These are phyloP conservation scores for Hippocampus abdominalis DNA, from an alignment of 2,113 vertebrate genomes.

Conservation along the genomic window DNA sequence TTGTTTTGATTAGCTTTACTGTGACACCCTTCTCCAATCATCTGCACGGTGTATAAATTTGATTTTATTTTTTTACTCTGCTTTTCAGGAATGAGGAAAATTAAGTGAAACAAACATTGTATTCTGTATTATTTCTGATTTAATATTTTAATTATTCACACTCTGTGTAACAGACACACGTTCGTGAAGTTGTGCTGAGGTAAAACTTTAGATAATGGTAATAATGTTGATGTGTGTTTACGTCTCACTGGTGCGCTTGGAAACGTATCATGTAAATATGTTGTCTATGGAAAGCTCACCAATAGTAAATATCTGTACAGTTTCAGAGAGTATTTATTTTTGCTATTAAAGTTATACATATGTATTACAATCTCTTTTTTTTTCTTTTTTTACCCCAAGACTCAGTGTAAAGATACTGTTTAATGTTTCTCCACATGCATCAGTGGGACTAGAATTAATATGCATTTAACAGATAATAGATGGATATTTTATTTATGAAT, in stretches of 20 bases:
- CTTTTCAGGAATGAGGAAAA: neutral
- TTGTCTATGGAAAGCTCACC: constrained; percentile 9
- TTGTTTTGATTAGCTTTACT: neutral
- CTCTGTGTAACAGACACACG: neutral
- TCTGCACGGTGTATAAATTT: neutral
- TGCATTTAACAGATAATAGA: too few species aligned
- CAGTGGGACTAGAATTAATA: too few species aligned
- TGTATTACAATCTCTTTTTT: neutral
- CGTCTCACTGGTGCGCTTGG: constrained; percentile 6
- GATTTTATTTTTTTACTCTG: neutral
- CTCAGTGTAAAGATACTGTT: neutral
- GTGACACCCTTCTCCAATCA: neutral
- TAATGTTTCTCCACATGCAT: neutral
- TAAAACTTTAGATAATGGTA: constrained; percentile 19
- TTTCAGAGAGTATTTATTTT: constrained; percentile 49
- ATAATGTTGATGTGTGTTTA: constrained; percentile 9
- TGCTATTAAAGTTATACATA: constrained; percentile 51
- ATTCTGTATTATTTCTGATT: constrained; percentile 7
- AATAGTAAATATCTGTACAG: constrained; percentile 47
- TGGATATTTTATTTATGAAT: too few species aligned
- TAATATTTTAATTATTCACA: constrained; percentile 9
- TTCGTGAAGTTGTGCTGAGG: constrained; percentile 17
- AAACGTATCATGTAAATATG: constrained; percentile 33
- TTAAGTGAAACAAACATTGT: neutral
- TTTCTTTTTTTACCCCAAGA: neutral